A percentile compares a stretch with the other conserved stretches of the same genome.
Evolutionary conservation across 2,888 invertebrate species (phyloP).

Genomic region (Tyria jacobaeae): DNA sequence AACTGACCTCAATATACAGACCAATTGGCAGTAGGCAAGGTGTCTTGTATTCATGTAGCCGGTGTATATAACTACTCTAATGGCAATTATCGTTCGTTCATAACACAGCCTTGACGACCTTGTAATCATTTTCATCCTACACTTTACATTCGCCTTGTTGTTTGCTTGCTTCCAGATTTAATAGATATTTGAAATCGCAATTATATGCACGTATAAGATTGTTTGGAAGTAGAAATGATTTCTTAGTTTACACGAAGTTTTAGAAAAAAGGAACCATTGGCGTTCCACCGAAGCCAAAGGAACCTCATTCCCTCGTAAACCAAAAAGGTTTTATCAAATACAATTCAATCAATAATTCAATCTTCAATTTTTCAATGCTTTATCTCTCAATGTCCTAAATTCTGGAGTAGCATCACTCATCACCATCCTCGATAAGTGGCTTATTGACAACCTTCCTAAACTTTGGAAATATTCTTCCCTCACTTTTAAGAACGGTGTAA

Average conservation of each 20-base stretch:
- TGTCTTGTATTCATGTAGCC: slow-evolving; percentile 6
- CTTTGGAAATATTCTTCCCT: neutral
- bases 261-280: too few species aligned
- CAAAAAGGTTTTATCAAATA: neutral
- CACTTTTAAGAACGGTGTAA: slow-evolving; percentile 5
- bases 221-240: neutral
- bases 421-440: neutral
- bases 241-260: neutral
- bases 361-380: neutral
- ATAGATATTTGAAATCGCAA: too few species aligned
- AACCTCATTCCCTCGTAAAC: too few species aligned
- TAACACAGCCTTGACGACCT: slow-evolving; percentile 67
- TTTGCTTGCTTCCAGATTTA: slow-evolving; percentile 23
- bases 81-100: slow-evolving; percentile 65
- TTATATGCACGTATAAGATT: too few species aligned
- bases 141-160: slow-evolving; percentile 45
- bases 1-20: neutral
- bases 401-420: neutral
- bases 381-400: neutral
- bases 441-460: slow-evolving; percentile 1
- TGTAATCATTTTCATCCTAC: slow-evolving; percentile 76
- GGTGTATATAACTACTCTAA: slow-evolving; percentile 60
- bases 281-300: too few species aligned
- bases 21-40: slow-evolving; percentile 5
- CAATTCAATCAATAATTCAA: neutral